Conservation (phyloP, 2,888 invertebrate species). For the Pachydiplax longipennis region DNA sequence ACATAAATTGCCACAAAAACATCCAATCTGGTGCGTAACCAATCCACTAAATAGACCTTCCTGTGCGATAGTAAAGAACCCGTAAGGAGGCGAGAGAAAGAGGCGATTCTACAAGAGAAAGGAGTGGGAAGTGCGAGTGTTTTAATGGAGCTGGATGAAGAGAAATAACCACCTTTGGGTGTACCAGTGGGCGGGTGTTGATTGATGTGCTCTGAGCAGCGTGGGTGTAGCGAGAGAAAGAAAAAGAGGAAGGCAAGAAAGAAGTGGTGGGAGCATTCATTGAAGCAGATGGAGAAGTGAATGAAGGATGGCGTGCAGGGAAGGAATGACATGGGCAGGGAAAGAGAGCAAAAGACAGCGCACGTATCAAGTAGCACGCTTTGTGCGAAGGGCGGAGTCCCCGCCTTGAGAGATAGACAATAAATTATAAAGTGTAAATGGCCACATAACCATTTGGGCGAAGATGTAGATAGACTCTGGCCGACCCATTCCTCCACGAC, state of each 20-base stretch:
- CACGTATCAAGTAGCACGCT: neutral
- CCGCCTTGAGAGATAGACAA: neutral
- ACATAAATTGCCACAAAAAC: no score
- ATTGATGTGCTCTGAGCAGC: constrained; percentile 49
- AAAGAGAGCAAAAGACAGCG: neutral
- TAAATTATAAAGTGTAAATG: constrained; percentile 21
- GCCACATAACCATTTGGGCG: neutral
- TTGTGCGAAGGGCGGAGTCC: neutral
- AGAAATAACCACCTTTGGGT: constrained; percentile 28
- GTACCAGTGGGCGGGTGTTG: constrained; percentile 48
- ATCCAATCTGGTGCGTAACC: no score
- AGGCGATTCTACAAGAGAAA: neutral
- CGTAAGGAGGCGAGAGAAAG: neutral
- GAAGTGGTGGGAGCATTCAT: constrained; percentile 10
- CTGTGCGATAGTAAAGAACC: neutral
- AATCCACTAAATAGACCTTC: no score
- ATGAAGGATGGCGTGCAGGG: constrained; percentile 18
- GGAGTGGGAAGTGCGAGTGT: neutral
- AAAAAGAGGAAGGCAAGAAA: neutral
- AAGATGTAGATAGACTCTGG: neutral
- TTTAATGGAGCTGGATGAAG: neutral
- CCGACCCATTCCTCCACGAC: neutral
- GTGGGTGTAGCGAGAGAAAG: constrained; percentile 1
- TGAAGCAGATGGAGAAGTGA: constrained; percentile 33
- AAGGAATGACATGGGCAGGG: neutral